A percentile compares a stretch with the other conserved stretches of the same genome.
phyloP scores from a whole-genome alignment of 1,140 invertebrate species.

The Campoletis sonorensis region DNA sequence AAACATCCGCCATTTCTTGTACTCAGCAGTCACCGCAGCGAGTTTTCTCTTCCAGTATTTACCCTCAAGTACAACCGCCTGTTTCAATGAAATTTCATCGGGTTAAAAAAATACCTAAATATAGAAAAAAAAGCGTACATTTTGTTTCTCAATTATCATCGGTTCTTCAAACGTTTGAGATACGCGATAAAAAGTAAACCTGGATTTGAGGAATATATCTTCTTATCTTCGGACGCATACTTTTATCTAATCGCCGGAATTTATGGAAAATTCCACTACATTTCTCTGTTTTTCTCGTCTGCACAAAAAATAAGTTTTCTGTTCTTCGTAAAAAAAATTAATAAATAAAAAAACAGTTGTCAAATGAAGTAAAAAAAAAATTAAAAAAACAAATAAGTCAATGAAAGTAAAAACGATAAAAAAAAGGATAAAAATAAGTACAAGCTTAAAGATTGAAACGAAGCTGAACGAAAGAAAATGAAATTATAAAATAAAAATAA shows the following conservation, averaged over 20 bases:
- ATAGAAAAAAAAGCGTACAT: background rate
- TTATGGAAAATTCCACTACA: too few species aligned
- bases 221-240: too few species aligned
- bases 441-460: background rate
- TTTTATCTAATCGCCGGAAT: too few species aligned
- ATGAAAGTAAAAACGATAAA: background rate
- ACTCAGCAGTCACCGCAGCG: constrained; percentile 97
- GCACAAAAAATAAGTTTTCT: background rate
- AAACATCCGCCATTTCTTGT: constrained; percentile 99
- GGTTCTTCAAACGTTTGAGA: background rate
- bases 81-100: constrained; percentile 42
- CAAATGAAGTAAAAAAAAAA: constrained; percentile 11
- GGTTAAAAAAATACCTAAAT: background rate
- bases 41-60: constrained; percentile 99
- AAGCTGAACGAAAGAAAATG: too few species aligned
- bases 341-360: too few species aligned
- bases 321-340: constrained; percentile 35
- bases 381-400: too few species aligned
- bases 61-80: constrained; percentile 96
- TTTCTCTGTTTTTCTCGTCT: too few species aligned
- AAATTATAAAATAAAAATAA: too few species aligned
- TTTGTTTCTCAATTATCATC: background rate
- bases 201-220: too few species aligned
- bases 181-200: too few species aligned
- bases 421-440: too few species aligned